phyloP scores from a whole-genome alignment of 1,140 invertebrate species.

The Argopecten irradians region DNA sequence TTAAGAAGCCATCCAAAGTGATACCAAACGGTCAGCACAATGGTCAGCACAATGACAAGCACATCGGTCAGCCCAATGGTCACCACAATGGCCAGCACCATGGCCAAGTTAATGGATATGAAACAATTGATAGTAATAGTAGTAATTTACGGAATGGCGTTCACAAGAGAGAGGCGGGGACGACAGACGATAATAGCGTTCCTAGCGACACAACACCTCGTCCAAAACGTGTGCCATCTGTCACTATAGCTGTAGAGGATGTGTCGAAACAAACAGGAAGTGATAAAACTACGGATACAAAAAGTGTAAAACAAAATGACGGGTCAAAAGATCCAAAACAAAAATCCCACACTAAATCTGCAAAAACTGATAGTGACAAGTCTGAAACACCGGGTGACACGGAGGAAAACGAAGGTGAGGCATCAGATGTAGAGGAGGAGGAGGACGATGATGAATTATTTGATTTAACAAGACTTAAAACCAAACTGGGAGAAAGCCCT shows the following conservation, averaged over 20 bases:
- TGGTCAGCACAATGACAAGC: too few species aligned
- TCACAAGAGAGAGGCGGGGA: not conserved
- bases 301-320: not conserved
- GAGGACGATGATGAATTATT: conserved; percentile 33
- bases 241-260: not conserved
- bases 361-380: not conserved
- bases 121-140: too few species aligned
- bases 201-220: not conserved
- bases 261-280: conserved; percentile 12
- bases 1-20: not conserved
- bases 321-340: not conserved
- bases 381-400: not conserved
- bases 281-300: not conserved
- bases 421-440: conserved; percentile 29
- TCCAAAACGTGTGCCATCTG: not conserved
- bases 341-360: not conserved
- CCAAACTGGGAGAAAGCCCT: conserved; percentile 26
- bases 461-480: conserved; percentile 40
- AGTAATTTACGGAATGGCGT: not conserved
- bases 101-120: not conserved
- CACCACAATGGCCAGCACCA: not conserved
- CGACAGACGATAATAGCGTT: not conserved
- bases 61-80: too few species aligned
- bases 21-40: not conserved
- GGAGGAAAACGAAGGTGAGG: not conserved